Evolutionary conservation across 2,797 vertebrate genomes (phyloP).

Genomic region (Leptodactylus fallax): DNA sequence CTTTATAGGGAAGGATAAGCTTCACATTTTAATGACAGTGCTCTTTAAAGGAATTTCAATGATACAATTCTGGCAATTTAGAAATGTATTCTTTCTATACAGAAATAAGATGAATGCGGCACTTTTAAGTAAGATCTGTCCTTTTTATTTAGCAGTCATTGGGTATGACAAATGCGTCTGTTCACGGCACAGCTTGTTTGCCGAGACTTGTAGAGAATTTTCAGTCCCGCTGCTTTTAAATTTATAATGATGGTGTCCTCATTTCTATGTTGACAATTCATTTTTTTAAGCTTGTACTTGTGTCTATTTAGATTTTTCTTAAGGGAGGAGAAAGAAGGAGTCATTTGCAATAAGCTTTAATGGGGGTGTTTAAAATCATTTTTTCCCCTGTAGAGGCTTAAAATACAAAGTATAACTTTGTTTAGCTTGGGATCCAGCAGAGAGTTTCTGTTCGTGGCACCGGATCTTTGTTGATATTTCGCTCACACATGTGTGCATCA

Average conservation of each 20-base stretch:
- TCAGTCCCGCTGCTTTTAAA: constrained; percentile 35
- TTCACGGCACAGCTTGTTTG: constrained; percentile 22
- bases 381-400: too few species aligned
- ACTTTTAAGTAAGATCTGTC: not conserved
- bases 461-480: too few species aligned
- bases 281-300: not conserved
- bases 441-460: too few species aligned
- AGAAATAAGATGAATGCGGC: not conserved
- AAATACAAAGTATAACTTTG: too few species aligned
- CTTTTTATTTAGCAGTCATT: constrained; percentile 13
- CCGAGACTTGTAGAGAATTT: constrained; percentile 11
- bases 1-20: not conserved
- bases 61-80: not conserved
- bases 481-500: too few species aligned
- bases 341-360: not conserved
- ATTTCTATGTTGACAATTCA: constrained; percentile 32
- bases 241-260: constrained; percentile 43
- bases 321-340: not conserved
- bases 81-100: not conserved
- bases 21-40: not conserved
- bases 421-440: too few species aligned
- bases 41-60: not conserved
- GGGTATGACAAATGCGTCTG: constrained; percentile 1
- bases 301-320: not conserved
- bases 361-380: too few species aligned